Conservation (phyloP, 2,113 vertebrate species). For the Rattus rattus region DNA sequence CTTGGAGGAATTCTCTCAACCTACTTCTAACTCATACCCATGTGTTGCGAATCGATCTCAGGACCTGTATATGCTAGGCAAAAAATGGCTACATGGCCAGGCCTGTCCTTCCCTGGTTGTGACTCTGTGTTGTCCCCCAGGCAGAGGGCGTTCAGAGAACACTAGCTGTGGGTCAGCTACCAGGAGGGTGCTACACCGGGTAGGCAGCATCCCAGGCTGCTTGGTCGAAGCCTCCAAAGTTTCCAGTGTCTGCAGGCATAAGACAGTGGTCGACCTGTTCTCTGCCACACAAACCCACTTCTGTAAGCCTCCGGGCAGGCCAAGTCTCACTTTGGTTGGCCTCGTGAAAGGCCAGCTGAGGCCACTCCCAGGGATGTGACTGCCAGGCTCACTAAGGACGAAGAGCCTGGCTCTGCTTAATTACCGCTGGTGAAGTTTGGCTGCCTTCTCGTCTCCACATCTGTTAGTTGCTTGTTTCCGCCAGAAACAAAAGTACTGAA, state of each 20-base stretch:
- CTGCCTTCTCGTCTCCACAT: not conserved
- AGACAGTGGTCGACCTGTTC: slow-evolving; percentile 78
- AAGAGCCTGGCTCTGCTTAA: not conserved
- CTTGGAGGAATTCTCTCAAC: not conserved
- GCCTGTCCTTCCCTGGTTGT: not conserved
- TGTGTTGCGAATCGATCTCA: not conserved
- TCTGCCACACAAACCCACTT: slow-evolving; percentile 77
- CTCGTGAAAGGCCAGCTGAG: slow-evolving; percentile 79
- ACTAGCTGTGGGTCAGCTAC: not conserved
- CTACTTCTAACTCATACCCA: not conserved
- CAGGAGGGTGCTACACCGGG: not conserved
- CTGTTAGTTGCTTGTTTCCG: not conserved
- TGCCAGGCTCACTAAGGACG: not conserved
- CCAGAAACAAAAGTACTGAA: not conserved
- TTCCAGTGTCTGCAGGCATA: slow-evolving; percentile 70
- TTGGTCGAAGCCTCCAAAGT: slow-evolving; percentile 70
- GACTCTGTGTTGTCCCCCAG: not conserved
- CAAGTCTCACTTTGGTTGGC: slow-evolving; percentile 40
- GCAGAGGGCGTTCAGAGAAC: not conserved
- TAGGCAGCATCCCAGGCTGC: slow-evolving; percentile 48
- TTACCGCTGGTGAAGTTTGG: slow-evolving; percentile 16
- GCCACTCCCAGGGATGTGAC: not conserved
- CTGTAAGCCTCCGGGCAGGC: slow-evolving; percentile 69
- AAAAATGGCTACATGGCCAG: not conserved
- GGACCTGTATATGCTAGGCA: not conserved